A percentile compares a stretch with the other conserved stretches of the same genome.
Conservation (phyloP, 2,113 vertebrate species). For the Origma solitaria region DNA sequence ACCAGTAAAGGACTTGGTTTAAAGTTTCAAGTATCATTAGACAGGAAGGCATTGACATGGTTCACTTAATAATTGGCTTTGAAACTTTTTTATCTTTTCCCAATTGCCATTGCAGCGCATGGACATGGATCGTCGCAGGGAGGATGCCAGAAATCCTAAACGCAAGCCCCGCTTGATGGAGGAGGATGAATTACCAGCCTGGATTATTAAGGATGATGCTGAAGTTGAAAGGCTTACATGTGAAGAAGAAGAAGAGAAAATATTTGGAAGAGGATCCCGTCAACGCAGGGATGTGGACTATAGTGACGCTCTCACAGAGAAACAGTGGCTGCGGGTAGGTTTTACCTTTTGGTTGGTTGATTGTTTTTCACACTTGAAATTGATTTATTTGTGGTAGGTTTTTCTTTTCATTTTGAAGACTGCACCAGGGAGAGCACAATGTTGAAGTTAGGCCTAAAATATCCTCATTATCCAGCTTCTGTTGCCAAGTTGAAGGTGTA, state of each 20-base stretch:
- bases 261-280: slow-evolving; percentile 94
- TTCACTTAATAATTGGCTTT: background rate
- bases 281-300: slow-evolving; percentile 95
- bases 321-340: slow-evolving; percentile 92
- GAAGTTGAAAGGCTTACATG: slow-evolving; percentile 96
- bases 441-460: background rate
- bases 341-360: background rate
- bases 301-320: slow-evolving; percentile 94
- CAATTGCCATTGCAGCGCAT: slow-evolving; percentile 77
- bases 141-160: slow-evolving; percentile 93
- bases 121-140: slow-evolving; percentile 93
- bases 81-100: background rate
- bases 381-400: rapidly evolving
- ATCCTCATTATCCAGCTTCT: background rate
- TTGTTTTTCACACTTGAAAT: background rate
- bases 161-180: slow-evolving; percentile 95
- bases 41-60: background rate
- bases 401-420: background rate
- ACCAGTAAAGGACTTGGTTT: background rate
- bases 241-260: slow-evolving; percentile 96
- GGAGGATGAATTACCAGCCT: slow-evolving; percentile 93
- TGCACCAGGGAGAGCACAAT: background rate
- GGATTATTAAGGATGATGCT: slow-evolving; percentile 98
- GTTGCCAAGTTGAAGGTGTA: background rate
- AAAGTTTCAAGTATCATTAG: background rate